A percentile compares a stretch with the other conserved stretches of the same genome.
Evolutionary conservation across 2,797 vertebrate species (phyloP).

Genomic region (Urophycis tenuis): DNA sequence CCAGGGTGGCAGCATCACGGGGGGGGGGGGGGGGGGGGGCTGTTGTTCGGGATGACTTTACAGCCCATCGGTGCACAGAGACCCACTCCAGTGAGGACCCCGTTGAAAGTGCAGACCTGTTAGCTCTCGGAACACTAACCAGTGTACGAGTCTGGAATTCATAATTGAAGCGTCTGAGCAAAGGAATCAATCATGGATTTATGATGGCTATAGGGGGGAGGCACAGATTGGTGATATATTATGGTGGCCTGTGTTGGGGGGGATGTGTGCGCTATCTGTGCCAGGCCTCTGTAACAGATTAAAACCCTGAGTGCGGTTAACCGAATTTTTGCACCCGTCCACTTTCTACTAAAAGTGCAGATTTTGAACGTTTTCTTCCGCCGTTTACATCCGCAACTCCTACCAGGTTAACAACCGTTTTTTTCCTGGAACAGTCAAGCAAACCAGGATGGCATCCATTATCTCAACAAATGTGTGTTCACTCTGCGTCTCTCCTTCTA

Average conservation of each 20-base stretch:
- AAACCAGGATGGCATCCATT: slow-evolving; percentile 44
- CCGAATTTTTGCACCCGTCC: neutral
- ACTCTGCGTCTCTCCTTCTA: slow-evolving; percentile 24
- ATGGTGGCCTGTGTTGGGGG: neutral
- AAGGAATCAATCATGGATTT: slow-evolving; percentile 8
- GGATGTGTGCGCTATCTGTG: neutral
- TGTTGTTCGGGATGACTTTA: neutral
- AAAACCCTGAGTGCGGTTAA: neutral
- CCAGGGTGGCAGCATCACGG: neutral
- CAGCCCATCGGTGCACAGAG: neutral
- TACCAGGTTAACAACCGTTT: slow-evolving; percentile 8
- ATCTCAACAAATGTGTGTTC: slow-evolving; percentile 35
- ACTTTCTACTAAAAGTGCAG: neutral
- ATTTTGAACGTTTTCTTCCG: slow-evolving; percentile 4
- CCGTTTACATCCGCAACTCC: neutral
- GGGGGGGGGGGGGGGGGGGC: too few species aligned
- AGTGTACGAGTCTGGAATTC: slow-evolving; percentile 3
- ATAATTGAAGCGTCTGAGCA: slow-evolving; percentile 2
- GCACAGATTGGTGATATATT: slow-evolving; percentile 3
- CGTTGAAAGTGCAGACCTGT: neutral
- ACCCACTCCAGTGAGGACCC: neutral
- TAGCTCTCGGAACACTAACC: slow-evolving; percentile 8
- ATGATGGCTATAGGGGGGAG: slow-evolving; percentile 4
- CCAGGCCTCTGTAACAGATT: neutral
- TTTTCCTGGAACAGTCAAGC: slow-evolving; percentile 35